Percentiles rank a stretch among this genome's conserved stretches.
Conservation (phyloP, 2,888 invertebrate species). For the Cylindroiulus punctatus region DNA sequence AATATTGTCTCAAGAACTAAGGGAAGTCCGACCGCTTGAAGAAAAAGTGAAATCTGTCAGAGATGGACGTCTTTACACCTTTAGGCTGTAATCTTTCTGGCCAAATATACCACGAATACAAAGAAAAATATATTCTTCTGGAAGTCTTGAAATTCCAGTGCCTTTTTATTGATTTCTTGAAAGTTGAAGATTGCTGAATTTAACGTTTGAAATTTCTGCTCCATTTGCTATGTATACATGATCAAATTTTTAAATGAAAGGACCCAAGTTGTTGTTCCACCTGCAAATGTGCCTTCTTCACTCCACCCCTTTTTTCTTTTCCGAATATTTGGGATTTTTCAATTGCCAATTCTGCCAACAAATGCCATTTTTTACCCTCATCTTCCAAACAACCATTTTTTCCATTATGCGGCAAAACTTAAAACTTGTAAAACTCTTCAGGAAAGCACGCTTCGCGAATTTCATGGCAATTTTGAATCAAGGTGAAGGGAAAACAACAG, state of each 20-base stretch:
- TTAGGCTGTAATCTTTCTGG: background rate
- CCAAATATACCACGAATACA: background rate
- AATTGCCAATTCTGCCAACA: background rate
- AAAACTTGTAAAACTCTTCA: background rate
- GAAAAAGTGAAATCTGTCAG: conserved; percentile 17
- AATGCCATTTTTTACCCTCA: conserved; percentile 15
- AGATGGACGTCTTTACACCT: conserved; percentile 33
- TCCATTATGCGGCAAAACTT: conserved; percentile 20
- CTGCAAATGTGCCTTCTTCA: background rate
- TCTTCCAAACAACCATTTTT: background rate
- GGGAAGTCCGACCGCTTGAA: conserved; percentile 15
- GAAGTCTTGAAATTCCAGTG: background rate
- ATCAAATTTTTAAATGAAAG: too few relatives aligned
- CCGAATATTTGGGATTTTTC: background rate
- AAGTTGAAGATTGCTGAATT: too few relatives aligned
- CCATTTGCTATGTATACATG: too few relatives aligned
- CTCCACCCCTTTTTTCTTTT: background rate
- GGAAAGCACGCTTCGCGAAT: conserved; percentile 30
- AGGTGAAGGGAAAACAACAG: background rate
- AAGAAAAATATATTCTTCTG: background rate
- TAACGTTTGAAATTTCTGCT: too few relatives aligned
- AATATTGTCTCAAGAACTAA: conserved; percentile 22
- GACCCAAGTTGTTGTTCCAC: too few relatives aligned
- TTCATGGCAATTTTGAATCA: conserved; percentile 35
- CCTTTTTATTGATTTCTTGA: background rate